Conservation (phyloP, 2,888 invertebrate genomes). For the Brachynemurus nebulosus region DNA sequence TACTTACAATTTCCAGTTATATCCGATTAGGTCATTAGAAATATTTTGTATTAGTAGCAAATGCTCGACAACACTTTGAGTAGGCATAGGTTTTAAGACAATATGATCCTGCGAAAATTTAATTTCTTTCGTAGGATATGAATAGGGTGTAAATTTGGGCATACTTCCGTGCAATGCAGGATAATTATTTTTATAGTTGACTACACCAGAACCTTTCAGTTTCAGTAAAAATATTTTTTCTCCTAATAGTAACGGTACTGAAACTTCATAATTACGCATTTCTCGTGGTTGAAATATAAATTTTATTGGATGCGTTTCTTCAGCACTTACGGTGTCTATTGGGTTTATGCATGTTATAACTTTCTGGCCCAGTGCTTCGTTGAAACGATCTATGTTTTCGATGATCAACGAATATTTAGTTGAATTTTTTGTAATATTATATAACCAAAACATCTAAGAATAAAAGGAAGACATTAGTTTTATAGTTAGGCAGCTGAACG, state of each 20-base stretch:
- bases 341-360: slow-evolving; percentile 29
- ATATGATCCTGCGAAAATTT: slow-evolving; percentile 29
- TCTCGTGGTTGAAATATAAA: slow-evolving; percentile 31
- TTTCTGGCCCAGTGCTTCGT: slow-evolving; percentile 23
- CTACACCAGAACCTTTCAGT: slow-evolving; percentile 1
- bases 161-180: neutral
- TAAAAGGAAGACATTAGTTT: too few relatives aligned
- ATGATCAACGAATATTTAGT: slow-evolving; percentile 24
- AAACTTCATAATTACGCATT: slow-evolving; percentile 26
- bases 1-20: slow-evolving; percentile 29
- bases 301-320: slow-evolving; percentile 24
- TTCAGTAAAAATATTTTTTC: too few relatives aligned
- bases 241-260: neutral
- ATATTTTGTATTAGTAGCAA: slow-evolving; percentile 31
- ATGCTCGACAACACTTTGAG: slow-evolving; percentile 24
- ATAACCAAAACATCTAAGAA: slow-evolving; percentile 29
- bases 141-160: too few relatives aligned
- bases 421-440: slow-evolving; percentile 26
- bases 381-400: slow-evolving; percentile 21
- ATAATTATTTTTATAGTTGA: neutral
- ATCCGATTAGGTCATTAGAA: slow-evolving; percentile 27
- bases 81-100: slow-evolving; percentile 24
- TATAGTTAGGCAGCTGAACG: too few relatives aligned
- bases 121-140: slow-evolving; percentile 11
- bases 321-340: slow-evolving; percentile 22